Base-by-base conservation (phyloP, 2,888 invertebrate species). In the Oxyteleia sp. region DNA sequence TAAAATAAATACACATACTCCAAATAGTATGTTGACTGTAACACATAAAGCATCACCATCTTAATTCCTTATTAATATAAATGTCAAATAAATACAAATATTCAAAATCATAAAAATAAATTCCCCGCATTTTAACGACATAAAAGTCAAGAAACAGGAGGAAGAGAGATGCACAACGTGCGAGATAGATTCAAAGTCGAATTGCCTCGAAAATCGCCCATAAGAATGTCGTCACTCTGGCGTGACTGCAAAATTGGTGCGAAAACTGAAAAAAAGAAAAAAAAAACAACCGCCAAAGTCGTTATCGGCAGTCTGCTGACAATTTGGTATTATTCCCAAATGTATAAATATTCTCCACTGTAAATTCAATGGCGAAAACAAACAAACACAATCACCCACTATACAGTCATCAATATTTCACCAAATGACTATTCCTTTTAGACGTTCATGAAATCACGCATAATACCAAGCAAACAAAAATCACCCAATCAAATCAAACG, bases 111-210 rank as follows among this genome's bases (percentile, higher is more conserved):
- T n/a, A n/a, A n/a, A n/a, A n/a, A n/a, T n/a, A n/a, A n/a, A n/a
- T n/a, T n/a, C n/a, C n/a, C n/a, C n/a, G n/a, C n/a, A n/a, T n/a
- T n/a, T n/a, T n/a, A n/a, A n/a, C n/a, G n/a, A n/a, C n/a, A n/a
- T n/a, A n/a, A n/a, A n/a, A n/a, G n/a, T n/a, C n/a, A n/a, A n/a
- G n/a, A n/a, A n/a, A n/a, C n/a, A n/a, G n/a, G 32, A 43, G 26
- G 29, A 29, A 45, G 64, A 47, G 32, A n/a, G 20, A 32, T n/a
- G 23, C 15, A 23, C 15, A 57, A 57, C 72, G 64, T 55, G 49
- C 26, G 47, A 69, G 32, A 43, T 7, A 51, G 16, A 74, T 68
- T 38, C 80, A 80, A 80, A 80, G 81, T 81, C 74, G 81, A 81
- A 74, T 47, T 38, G 51, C 59, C n/a, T 81, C 68, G 47, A 81